Evolutionary conservation across 2,797 vertebrate species (phyloP), one percentile per base, ranked within the genome.

Genomic region (Takifugu rubripes): DNA sequence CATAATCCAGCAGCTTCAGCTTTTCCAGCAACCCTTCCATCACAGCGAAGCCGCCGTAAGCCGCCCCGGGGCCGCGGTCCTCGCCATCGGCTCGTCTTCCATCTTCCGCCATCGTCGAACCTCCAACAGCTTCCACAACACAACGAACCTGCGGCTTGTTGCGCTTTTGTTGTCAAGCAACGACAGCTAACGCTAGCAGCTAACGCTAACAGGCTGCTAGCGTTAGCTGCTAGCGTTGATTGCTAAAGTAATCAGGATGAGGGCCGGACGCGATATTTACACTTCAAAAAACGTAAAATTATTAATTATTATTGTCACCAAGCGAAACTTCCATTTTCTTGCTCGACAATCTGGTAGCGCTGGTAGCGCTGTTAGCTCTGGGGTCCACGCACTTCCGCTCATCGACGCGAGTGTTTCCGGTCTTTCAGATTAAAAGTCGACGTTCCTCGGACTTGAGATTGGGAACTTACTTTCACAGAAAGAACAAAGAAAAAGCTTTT

Each of bases 21-120:
- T 97, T 98, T 70, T 98, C 94, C 75, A 95, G 84, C 59, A 98
- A 65, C 31, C 92, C 83, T 81, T 98, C 96, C 96, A 98, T 98
- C 66, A 94, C 64, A 6, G 92, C 87, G 31, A 98, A 96, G 84
- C 88, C 88, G 49, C 93, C 92, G 51, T 95, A 89, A 21, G 82
- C 88, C 0, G 92, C 92, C 9, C 95, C 95, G 0, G 96, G 94
- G 0, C 95, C 93, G 2, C 89, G 86, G 5, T 90, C 90, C 0
- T 91, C 91, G 0, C 91, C 90, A 0, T 90, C 90, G 1, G 85
- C 84, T n/a, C 88, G 78, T 26, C 90, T 73, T 0, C 68, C 72
- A 5, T 91, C 87, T 0, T 91, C 91, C 54, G 88, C 73, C 92
- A 93, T 92, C 0, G 2, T 0, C 0, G 25, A 5, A n/a, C 46